These are phyloP conservation scores for Nanger granti DNA, from an alignment of 2,113 vertebrate genomes.

Conservation along the genomic window DNA sequence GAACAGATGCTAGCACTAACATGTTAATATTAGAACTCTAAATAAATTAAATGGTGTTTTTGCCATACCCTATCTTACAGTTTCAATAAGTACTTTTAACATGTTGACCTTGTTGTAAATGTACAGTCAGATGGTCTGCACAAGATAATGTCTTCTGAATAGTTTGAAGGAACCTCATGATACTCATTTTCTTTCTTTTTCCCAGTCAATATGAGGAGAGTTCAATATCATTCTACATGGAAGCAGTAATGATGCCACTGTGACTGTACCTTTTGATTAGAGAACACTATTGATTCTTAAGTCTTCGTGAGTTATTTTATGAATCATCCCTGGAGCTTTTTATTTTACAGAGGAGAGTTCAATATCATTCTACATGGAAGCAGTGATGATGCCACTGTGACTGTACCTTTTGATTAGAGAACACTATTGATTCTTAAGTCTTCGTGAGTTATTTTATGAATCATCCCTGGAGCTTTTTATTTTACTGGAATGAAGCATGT, in stretches of 20 bases:
- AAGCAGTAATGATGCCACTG: not conserved
- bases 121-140: not conserved
- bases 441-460: not conserved
- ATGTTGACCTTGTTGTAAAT: not conserved
- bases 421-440: not conserved
- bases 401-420: not conserved
- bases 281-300: not conserved
- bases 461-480: not conserved
- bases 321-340: too few species aligned
- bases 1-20: not conserved
- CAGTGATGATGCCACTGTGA: not conserved
- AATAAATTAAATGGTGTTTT: not conserved
- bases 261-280: not conserved
- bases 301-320: too few species aligned
- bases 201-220: not conserved
- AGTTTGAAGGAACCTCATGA: not conserved
- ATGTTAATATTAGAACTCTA: not conserved
- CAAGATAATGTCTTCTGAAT: not conserved
- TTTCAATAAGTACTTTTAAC: not conserved
- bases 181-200: not conserved
- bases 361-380: not conserved
- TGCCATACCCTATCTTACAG: not conserved
- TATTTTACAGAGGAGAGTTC: too few species aligned
- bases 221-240: not conserved
- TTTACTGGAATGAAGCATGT: not conserved